Base-by-base conservation (phyloP, 2,797 vertebrate genomes). In the Paedocypris micromegethes region DNA sequence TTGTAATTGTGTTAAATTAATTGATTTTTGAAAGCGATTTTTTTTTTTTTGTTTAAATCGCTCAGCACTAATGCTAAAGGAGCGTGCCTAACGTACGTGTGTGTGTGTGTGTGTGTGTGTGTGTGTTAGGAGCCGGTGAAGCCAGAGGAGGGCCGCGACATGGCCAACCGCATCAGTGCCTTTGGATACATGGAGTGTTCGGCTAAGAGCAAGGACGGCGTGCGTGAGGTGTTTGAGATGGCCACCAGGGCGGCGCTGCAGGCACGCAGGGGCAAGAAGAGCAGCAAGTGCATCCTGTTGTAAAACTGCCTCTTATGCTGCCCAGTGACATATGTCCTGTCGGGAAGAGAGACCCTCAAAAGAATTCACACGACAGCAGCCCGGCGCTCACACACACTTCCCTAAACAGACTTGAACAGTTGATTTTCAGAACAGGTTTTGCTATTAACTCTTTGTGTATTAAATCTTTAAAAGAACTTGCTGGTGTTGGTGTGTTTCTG, bases 101-200 rank as follows among this genome's bases (percentile, higher is more conserved):
- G n/a, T n/a, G n/a, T n/a, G n/a, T n/a, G n/a, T n/a, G n/a, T n/a
- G n/a, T n/a, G n/a, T n/a, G n/a, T n/a, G n/a, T n/a, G n/a, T n/a
- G n/a, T n/a, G n/a, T n/a, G n/a, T n/a, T n/a, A 99, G 97, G 95
- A 98, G 81, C 96, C 95, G 0, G 95, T 99, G 69, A 98, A 96
- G 82, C 90, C 92, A 0, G 97, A 99, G 82, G 96, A 99, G 58
- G 97, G 92, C 53, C 90, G 94, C 75, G 96, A 97, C 74, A 97
- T 98, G 95, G 94, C 95, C 48, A 98, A 97, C 85, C 91, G 93
- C 86, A 98, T 98, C 57, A 81, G 93, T 78, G 95, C 96, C 82
- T 98, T 96, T 67, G 97, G 95, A 82, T 99, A 98, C 85, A 98
- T 99, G 96, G 97, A 99, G 86, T 99, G 96, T 85, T 98, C 95